phyloP scores from a whole-genome alignment of 37 sponge, comb jelly and placozoan genomes.

The Amphimedon queenslandica region DNA sequence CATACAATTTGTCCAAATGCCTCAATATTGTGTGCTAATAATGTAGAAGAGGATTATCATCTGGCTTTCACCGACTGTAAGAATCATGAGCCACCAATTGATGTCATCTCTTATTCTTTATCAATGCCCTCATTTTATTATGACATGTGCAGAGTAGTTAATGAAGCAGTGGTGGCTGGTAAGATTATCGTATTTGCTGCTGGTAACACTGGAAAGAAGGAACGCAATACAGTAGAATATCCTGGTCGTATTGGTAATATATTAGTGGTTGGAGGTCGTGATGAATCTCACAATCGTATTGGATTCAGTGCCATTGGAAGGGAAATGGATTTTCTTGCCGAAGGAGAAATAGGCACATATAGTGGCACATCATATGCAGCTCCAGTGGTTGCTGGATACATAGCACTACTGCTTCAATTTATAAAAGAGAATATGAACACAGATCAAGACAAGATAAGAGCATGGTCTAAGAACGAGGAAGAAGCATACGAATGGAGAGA shows the following conservation, averaged over 20 bases:
- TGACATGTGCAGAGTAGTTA: background rate
- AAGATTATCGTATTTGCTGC: slow-evolving; percentile 1
- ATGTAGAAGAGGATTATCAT: too few species aligned
- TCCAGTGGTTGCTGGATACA: background rate
- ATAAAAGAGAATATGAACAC: background rate
- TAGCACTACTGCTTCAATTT: background rate
- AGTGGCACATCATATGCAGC: background rate
- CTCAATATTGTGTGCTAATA: background rate
- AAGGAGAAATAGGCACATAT: background rate
- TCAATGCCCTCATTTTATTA: background rate
- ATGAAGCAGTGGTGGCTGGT: background rate
- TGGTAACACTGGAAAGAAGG: slow-evolving; percentile 7
- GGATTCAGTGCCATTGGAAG: background rate
- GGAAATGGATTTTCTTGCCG: background rate
- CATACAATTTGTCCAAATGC: background rate
- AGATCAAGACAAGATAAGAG: background rate
- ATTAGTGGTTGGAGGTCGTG: slow-evolving; percentile 8
- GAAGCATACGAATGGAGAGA: background rate
- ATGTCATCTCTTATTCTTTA: background rate
- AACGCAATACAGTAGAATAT: slow-evolving; percentile 7
- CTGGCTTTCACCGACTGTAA: background rate
- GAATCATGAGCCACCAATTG: background rate
- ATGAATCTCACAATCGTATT: background rate
- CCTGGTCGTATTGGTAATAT: slow-evolving; percentile 2
- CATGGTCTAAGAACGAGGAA: background rate